Base-by-base conservation (phyloP, 2,797 vertebrate genomes). In the Crocodylus rhombifer region DNA sequence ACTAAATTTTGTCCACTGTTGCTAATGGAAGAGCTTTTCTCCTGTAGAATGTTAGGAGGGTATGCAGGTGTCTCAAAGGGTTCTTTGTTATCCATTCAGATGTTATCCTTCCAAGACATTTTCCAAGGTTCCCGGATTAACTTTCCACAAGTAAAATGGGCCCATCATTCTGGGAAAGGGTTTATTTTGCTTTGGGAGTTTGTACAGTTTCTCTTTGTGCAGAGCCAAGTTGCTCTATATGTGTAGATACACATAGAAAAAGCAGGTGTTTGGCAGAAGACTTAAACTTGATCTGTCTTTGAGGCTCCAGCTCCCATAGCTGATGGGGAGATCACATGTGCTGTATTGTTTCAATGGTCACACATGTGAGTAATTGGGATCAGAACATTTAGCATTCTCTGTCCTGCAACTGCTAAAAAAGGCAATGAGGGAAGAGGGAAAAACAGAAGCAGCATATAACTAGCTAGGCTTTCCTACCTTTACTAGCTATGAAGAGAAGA, bases 201-300 rank as follows among this genome's bases (percentile, higher is more conserved):
- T 90, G 62, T 60, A 87, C 0, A 5, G 36, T 94, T 92, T 94
- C 87, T 95, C 90, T 63, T 62, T 33, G 55, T 55, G 75, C 33
- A 91, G 55, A 63, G 94, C 81, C 83, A 94, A 96, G 89, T 82
- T 23, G 55, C 33, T 78, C 88, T 91, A 42, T 33, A 18, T 93
- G 86, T 85, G 83, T 91, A 95, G 92, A 88, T 62, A 87, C 0
- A 55, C 58, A 58, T 28, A 94, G 89, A 82, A 94, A 79, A 88
- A 96, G 93, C 96, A 97, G 95, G 96, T 96, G 95, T 79, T 88
- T 96, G 96, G 94, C 95, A 96, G 86, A 88, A 94, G 92, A 94
- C 57, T 78, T 86, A 89, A 89, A 71, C 79, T 84, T 97, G 95
- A 95, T 91, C 95, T 78, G 60, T 61, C 67, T 80, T 74, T 90